Evolutionary conservation across 2,797 vertebrate genomes (phyloP), one percentile per base, ranked within the genome.

Genomic region (Ctenopoma multispine): DNA sequence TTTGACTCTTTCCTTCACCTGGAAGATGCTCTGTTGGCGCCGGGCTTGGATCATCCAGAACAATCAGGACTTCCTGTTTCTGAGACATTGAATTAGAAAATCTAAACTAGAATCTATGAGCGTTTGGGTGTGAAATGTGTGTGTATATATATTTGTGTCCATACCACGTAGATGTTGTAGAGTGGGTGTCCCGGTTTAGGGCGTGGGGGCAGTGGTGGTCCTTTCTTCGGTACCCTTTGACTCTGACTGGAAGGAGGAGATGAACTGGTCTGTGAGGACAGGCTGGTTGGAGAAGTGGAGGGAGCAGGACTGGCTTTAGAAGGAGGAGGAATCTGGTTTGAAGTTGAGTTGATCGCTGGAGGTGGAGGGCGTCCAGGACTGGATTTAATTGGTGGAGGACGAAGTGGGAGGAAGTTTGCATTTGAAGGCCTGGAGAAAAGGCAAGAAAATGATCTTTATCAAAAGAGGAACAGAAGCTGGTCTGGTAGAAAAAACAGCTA

Each of bases 141-240:
- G 4, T 24, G 4, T 24, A 4, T 24, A 24, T 24, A 24, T 24
- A 24, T 24, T 20, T 56, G 56, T 40, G 50, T 61, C 9, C 84
- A 87, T 81, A 98, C 97, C 92, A 80, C 81, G 61, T 95, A 94
- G 79, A 92, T 95, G 82, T 54, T 94, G 69, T 94, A 98, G 17
- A 98, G 95, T 2, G 95, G 96, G 85, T 98, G 97, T 87, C 97
- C 97, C 0, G 96, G 95, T 81, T 94, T 96, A 20, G 97, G 98
- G 53, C 97, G 95, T 51, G 98, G 97, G 31, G 97, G 98, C 69
- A 98, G 95, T 36, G 95, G 94, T 2, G 96, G 97, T 47, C 97
- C 95, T 90, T 89, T 93, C 89, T 90, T 96, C 44, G 88, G 77
- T 23, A 89, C 79, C 71, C 82, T 88, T 56, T 95, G 94, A 79